Evolutionary conservation across 2,888 invertebrate species (phyloP).

Genomic region (Altica lythri): DNA sequence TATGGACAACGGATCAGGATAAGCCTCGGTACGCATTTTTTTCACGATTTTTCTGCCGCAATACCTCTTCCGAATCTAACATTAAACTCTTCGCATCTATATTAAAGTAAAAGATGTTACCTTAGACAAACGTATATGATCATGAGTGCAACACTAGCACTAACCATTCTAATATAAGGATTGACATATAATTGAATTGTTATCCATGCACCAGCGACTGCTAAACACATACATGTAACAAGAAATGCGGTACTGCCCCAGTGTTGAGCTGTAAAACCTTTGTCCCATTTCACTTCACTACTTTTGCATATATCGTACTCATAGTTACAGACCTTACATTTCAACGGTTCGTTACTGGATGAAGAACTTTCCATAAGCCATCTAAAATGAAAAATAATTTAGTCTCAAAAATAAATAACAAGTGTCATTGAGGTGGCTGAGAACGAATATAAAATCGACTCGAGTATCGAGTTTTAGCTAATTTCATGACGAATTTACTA

Average conservation of each 20-base stretch:
- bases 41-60: too few relatives aligned
- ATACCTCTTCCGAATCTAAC: too few relatives aligned
- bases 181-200: constrained; percentile 78
- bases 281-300: constrained; percentile 80
- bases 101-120: too few relatives aligned
- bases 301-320: constrained; percentile 80
- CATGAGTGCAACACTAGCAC: constrained; percentile 80
- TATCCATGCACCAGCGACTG: constrained; percentile 79
- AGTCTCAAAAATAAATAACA: too few relatives aligned
- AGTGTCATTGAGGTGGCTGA: too few relatives aligned
- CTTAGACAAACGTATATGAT: constrained; percentile 84
- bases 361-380: constrained; percentile 81
- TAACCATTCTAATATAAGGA: constrained; percentile 77
- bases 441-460: too few relatives aligned
- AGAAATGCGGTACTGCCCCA: constrained; percentile 83
- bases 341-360: constrained; percentile 49
- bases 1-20: too few relatives aligned
- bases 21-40: too few relatives aligned
- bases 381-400: constrained; percentile 29
- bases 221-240: constrained; percentile 77
- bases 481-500: too few relatives aligned
- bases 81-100: too few relatives aligned
- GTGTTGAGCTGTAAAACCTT: constrained; percentile 80
- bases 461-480: too few relatives aligned
- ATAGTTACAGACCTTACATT: constrained; percentile 85